phyloP scores from a whole-genome alignment of 2,113 vertebrate genomes.

The Trochalopteron elliotii region DNA sequence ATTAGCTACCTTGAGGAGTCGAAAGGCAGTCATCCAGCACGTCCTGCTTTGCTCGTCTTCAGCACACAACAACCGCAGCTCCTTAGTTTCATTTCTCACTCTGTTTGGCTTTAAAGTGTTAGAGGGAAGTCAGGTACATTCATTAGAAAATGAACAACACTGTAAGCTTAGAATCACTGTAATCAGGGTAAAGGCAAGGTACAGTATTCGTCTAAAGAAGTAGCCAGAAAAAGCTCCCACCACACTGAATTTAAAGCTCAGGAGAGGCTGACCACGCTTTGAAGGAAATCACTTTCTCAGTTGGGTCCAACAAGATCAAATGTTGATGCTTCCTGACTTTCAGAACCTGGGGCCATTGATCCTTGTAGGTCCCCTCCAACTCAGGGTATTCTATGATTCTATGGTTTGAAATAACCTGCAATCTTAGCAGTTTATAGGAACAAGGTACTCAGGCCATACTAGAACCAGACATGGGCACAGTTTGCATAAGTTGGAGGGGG shows the following conservation, averaged over 20 bases:
- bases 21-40: slow-evolving; percentile 94
- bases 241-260: neutral
- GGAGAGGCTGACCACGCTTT: neutral
- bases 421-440: neutral
- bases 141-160: neutral
- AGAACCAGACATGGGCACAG: neutral
- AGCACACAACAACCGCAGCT: slow-evolving; percentile 90
- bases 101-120: slow-evolving; percentile 85
- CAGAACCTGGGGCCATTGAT: neutral
- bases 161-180: neutral
- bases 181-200: neutral
- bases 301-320: neutral
- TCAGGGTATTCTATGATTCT: neutral
- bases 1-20: slow-evolving; percentile 91
- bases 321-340: neutral
- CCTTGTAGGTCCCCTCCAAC: neutral
- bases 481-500: neutral
- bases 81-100: slow-evolving; percentile 86
- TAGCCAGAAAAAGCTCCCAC: neutral
- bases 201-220: neutral
- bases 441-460: neutral
- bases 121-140: neutral
- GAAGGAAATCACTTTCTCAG: neutral
- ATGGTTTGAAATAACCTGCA: neutral
- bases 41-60: slow-evolving; percentile 91